phyloP scores from a whole-genome alignment of 2,797 vertebrate species.

The Ptychobarbus kaznakovi region DNA sequence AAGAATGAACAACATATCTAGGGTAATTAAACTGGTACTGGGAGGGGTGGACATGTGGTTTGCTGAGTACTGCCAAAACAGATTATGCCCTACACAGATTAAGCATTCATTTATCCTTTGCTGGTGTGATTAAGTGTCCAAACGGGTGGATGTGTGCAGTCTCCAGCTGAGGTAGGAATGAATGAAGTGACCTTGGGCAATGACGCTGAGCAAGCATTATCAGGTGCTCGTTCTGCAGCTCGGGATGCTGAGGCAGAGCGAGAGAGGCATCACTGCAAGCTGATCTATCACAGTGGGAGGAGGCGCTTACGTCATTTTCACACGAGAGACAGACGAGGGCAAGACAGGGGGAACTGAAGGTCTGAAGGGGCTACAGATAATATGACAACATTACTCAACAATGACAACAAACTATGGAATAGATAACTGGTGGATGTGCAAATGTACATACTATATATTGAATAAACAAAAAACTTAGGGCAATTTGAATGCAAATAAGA shows the following conservation, averaged over 20 bases:
- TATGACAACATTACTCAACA: background rate
- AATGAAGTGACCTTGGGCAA: constrained; percentile 59
- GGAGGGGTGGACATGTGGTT: background rate
- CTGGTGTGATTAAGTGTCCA: constrained; percentile 15
- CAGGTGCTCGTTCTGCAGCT: constrained; percentile 51
- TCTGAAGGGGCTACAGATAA: background rate
- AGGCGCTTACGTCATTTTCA: constrained; percentile 25
- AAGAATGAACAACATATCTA: constrained; percentile 24
- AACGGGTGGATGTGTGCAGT: constrained; percentile 14
- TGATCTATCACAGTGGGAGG: constrained; percentile 28
- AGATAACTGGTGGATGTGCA: background rate
- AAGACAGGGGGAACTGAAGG: background rate
- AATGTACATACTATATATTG: background rate
- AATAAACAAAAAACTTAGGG: background rate
- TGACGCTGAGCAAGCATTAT: constrained; percentile 53
- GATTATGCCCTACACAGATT: background rate
- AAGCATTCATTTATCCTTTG: background rate
- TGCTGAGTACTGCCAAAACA: background rate
- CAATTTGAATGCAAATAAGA: background rate
- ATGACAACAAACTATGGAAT: background rate
- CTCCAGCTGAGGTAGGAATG: constrained; percentile 29
- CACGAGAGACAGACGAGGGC: background rate
- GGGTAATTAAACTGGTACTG: constrained; percentile 29
- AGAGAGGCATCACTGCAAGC: constrained; percentile 36
- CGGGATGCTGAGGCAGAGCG: constrained; percentile 49